Conservation (phyloP, 2,113 vertebrate species). For the Carassius gibelio region DNA sequence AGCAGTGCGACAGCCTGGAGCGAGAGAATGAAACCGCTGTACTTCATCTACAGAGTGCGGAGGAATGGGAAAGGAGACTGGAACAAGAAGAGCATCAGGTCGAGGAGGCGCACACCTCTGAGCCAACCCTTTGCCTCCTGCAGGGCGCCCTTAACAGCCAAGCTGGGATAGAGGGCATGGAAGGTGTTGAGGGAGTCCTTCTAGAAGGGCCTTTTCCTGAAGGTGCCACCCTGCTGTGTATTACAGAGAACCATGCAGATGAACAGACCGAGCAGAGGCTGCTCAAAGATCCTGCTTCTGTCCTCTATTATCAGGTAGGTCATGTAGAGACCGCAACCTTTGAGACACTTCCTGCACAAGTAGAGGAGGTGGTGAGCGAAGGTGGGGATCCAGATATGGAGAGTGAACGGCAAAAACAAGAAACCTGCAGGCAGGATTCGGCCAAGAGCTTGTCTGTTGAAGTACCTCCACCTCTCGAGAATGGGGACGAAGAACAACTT, state of each 20-base stretch:
- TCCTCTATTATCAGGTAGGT: slow-evolving; percentile 86
- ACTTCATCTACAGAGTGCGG: slow-evolving; percentile 91
- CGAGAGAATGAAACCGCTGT: slow-evolving; percentile 88
- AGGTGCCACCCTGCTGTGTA: slow-evolving; percentile 85
- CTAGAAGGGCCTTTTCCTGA: slow-evolving; percentile 85
- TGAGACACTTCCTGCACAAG: slow-evolving; percentile 58
- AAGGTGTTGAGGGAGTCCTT: slow-evolving; percentile 73
- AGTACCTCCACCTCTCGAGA: slow-evolving; percentile 55
- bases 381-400: slow-evolving; percentile 33
- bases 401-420: slow-evolving; percentile 52
- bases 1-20: slow-evolving; percentile 77
- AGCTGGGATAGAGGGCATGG: slow-evolving; percentile 61
- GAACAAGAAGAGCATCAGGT: slow-evolving; percentile 80
- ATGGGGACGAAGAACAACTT: slow-evolving; percentile 32
- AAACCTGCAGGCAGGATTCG: slow-evolving; percentile 53
- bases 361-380: slow-evolving; percentile 48
- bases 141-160: slow-evolving; percentile 70
- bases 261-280: slow-evolving; percentile 68
- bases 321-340: slow-evolving; percentile 69
- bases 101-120: slow-evolving; percentile 63
- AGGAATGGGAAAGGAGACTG: slow-evolving; percentile 89
- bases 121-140: slow-evolving; percentile 80
- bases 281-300: slow-evolving; percentile 77
- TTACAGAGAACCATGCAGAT: slow-evolving; percentile 78
- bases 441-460: slow-evolving; percentile 49